Conservation (phyloP, 2,888 invertebrate species). For the Tachystola acroxantha region DNA sequence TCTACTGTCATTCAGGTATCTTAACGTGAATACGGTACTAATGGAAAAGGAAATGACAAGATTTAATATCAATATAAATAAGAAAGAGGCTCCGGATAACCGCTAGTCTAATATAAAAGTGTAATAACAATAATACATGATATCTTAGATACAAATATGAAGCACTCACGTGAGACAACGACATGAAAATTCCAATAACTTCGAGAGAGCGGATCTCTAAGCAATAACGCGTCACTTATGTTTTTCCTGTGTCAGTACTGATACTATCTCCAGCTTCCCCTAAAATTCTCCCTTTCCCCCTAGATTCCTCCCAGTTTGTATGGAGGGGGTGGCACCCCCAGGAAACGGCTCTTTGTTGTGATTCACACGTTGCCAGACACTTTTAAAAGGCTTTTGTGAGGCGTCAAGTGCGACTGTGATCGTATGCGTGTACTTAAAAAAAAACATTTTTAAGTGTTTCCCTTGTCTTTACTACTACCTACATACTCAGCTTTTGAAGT, state of each 20-base stretch:
- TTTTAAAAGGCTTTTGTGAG: conserved; percentile 63
- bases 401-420: conserved; percentile 53
- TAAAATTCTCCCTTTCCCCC: conserved; percentile 15
- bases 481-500: no score
- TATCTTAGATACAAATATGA: no score
- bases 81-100: no score
- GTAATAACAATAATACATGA: no score
- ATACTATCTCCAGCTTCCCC: conserved; percentile 16
- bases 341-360: conserved; percentile 47
- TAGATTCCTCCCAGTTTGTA: conserved; percentile 11
- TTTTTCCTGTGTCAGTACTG: not conserved
- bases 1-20: no score
- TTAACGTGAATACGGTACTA: no score
- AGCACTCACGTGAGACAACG: no score
- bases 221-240: not conserved
- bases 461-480: no score
- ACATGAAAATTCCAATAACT: no score
- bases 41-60: no score
- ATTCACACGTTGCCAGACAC: conserved; percentile 63
- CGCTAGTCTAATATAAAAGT: no score
- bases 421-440: conserved; percentile 11
- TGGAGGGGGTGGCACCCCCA: conserved; percentile 14
- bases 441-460: conserved; percentile 10
- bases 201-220: not conserved
- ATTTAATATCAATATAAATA: no score